A percentile compares a stretch with the other conserved stretches of the same genome.
phyloP scores from a whole-genome alignment of 2,888 invertebrate species.

The Latrodectus hesperus region DNA sequence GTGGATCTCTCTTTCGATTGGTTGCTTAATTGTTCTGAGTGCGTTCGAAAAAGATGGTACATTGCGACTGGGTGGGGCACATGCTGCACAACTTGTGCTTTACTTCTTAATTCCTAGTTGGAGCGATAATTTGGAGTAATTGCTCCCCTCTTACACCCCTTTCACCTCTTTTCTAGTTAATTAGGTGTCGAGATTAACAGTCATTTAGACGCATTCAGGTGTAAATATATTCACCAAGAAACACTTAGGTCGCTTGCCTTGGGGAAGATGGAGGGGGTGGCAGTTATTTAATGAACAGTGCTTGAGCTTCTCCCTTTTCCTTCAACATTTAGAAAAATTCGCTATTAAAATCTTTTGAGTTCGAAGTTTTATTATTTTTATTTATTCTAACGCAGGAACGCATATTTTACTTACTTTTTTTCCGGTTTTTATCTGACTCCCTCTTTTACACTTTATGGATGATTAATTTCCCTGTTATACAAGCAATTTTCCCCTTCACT shows the following conservation, averaged over 20 bases:
- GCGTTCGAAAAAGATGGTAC: neutral
- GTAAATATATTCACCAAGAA: slow-evolving; percentile 53
- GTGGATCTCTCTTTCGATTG: too few relatives aligned
- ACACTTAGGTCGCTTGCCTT: slow-evolving; percentile 43
- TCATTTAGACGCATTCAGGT: slow-evolving; percentile 66
- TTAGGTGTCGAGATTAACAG: slow-evolving; percentile 66
- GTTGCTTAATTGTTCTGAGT: too few relatives aligned
- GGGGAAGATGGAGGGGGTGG: neutral
- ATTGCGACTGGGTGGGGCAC: neutral
- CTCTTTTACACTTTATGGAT: slow-evolving; percentile 46
- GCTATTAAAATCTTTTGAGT: slow-evolving; percentile 44
- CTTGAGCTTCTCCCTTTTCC: neutral
- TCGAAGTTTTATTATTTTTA: slow-evolving; percentile 11
- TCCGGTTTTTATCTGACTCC: slow-evolving; percentile 36
- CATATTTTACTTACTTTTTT: slow-evolving; percentile 19
- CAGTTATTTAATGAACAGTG: slow-evolving; percentile 43
- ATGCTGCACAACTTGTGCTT: slow-evolving; percentile 19
- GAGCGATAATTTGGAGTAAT: slow-evolving; percentile 54
- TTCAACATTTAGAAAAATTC: slow-evolving; percentile 23
- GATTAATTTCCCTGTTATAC: slow-evolving; percentile 63
- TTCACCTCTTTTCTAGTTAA: slow-evolving; percentile 62
- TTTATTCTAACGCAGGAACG: neutral
- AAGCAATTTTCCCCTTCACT: slow-evolving; percentile 27
- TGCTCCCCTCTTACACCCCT: slow-evolving; percentile 21
- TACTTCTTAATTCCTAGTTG: slow-evolving; percentile 35